phyloP scores from a whole-genome alignment of 2,888 invertebrate genomes.

The Acleris cristana region DNA sequence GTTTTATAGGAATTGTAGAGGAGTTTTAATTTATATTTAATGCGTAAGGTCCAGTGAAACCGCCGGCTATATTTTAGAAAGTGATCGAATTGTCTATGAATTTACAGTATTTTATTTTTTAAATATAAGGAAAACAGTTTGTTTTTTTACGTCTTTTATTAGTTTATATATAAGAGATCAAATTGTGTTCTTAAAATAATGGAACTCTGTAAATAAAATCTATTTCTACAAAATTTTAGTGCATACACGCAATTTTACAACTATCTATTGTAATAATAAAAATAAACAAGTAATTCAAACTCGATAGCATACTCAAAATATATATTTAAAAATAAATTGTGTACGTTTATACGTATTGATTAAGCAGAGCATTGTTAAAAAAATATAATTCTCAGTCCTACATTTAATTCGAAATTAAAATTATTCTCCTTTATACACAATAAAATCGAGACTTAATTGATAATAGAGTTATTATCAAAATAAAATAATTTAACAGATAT shows the following conservation, averaged over 20 bases:
- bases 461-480: neutral
- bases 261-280: constrained; percentile 3
- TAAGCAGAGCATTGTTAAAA: too few species aligned
- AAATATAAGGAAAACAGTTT: constrained; percentile 8
- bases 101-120: constrained; percentile 18
- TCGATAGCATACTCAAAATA: neutral
- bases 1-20: too few species aligned
- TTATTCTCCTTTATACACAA: too few species aligned
- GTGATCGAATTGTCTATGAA: constrained; percentile 6
- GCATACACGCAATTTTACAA: constrained; percentile 5
- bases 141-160: constrained; percentile 46
- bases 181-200: constrained; percentile 43
- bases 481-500: neutral
- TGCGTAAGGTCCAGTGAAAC: neutral
- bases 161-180: constrained; percentile 56
- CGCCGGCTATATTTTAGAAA: neutral
- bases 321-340: too few species aligned
- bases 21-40: neutral
- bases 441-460: constrained; percentile 2
- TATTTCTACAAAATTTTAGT: constrained; percentile 30
- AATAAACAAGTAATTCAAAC: constrained; percentile 4
- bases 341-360: too few species aligned
- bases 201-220: constrained; percentile 40
- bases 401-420: too few species aligned
- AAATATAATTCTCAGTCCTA: too few species aligned